Evolutionary conservation across 2,797 vertebrate genomes (phyloP).

Genomic region (Enteromius radiatus): DNA sequence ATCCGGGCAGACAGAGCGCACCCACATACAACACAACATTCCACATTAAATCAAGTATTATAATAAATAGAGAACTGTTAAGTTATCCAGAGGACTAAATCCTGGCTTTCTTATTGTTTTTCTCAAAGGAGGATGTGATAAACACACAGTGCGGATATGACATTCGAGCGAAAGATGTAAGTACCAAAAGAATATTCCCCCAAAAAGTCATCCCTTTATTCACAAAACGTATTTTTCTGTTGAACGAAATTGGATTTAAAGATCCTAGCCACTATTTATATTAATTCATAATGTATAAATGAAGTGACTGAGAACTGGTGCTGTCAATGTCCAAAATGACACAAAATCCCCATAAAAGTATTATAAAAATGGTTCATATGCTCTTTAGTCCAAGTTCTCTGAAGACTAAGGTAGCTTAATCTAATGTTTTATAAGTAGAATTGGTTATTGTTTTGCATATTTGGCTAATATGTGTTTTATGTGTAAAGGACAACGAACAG

Average conservation of each 20-base stretch:
- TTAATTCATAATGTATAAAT: neutral
- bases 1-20: neutral
- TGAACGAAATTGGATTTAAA: neutral
- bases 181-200: conserved; percentile 60
- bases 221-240: neutral
- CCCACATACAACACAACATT: neutral
- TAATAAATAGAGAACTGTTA: neutral
- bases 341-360: neutral
- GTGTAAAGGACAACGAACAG: conserved; percentile 89
- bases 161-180: conserved; percentile 93
- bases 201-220: neutral
- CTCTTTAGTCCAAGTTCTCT: neutral
- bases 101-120: conserved; percentile 41
- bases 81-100: neutral
- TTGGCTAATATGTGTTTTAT: conserved; percentile 26
- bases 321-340: neutral
- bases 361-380: no score
- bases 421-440: neutral
- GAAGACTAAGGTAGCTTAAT: neutral
- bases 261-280: neutral
- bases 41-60: no score
- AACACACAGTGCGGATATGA: conserved; percentile 99
- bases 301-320: neutral
- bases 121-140: conserved; percentile 94
- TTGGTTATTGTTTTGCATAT: neutral